Conservation (phyloP, 2,888 invertebrate species). For the Pollenia griseotomentosa region DNA sequence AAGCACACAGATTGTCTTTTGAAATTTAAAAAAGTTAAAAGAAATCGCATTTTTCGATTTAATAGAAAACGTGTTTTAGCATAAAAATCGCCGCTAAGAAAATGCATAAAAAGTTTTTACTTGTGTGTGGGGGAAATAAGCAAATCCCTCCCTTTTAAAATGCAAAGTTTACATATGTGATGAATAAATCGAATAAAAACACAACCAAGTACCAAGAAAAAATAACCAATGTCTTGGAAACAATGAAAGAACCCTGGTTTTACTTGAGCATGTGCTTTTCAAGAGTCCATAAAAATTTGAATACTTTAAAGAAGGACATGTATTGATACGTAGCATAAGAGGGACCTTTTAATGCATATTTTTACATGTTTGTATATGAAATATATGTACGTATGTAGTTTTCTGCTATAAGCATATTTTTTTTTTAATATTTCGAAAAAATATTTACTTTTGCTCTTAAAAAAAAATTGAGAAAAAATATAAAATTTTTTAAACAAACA, state of each 20-base stretch:
- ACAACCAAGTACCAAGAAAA: background rate
- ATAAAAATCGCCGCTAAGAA: constrained; percentile 83
- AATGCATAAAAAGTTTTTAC: constrained; percentile 77
- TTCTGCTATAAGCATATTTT: constrained; percentile 3
- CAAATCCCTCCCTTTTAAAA: constrained; percentile 38
- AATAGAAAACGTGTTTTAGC: constrained; percentile 83
- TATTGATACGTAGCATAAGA: constrained; percentile 27
- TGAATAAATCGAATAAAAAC: constrained; percentile 59
- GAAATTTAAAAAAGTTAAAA: background rate
- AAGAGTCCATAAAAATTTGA: constrained; percentile 72
- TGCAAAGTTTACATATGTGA: constrained; percentile 71
- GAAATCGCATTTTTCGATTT: constrained; percentile 73
- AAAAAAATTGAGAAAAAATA: constrained; percentile 6
- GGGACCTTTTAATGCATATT: background rate
- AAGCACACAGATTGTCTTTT: constrained; percentile 5
- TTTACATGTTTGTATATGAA: constrained; percentile 17
- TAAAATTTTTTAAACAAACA: constrained; percentile 62
- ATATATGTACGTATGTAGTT: constrained; percentile 5
- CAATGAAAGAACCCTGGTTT: constrained; percentile 30
- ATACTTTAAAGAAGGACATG: constrained; percentile 53
- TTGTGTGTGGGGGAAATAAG: constrained; percentile 14
- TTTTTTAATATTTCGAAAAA: constrained; percentile 44
- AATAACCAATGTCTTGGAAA: background rate
- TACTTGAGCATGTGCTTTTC: constrained; percentile 33
- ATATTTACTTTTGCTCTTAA: constrained; percentile 55